Evolutionary conservation across 1,140 invertebrate species (phyloP), one percentile per base, ranked within the genome.

Genomic region (Bombus waltoni): DNA sequence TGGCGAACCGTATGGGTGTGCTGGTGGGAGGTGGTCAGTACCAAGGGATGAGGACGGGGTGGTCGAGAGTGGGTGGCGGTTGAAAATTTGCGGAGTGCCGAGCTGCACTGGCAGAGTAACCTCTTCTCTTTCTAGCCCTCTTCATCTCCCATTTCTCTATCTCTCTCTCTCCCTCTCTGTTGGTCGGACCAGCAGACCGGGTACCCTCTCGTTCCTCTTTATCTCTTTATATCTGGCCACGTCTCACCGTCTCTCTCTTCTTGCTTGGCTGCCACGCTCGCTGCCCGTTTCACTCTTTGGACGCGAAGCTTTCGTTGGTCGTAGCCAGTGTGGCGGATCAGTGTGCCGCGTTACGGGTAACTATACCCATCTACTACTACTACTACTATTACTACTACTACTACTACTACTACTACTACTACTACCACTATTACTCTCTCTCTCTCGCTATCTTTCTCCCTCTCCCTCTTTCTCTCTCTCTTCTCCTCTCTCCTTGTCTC

Each of bases 51-150:
- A 47, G 86, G n/a, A 47, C 78, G 78, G 71, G 77, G 86, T 77
- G 87, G 88, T 81, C 70, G 88, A 86, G 88, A 91, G 87, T 90
- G 89, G 90, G 88, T 89, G 93, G 92, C 91, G 93, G 90, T 93
- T 93, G 93, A 94, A 95, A 94, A 95, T 95, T 95, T 95, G 94
- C 94, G 94, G 93, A 95, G 93, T 94, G 93, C 92, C 93, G 93
- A 95, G 94, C 93, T 92, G 89, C 87, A 81, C 91, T 88, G 87
- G 42, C 83, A 18, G 71, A 86, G 87, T 89, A 89, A 74, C 84
- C 80, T 85, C 81, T 81, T 18, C 87, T 86, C 76, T 84, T 10
- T 82, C 86, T 78, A 38, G 47, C 78, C 81, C 86, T 80, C 85
- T 88, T 75, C 70, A 62, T 65, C 57, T 40, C 62, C 66, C 38